Base-by-base conservation (phyloP, 2,113 vertebrate species). In the Sisor rabdophorus region DNA sequence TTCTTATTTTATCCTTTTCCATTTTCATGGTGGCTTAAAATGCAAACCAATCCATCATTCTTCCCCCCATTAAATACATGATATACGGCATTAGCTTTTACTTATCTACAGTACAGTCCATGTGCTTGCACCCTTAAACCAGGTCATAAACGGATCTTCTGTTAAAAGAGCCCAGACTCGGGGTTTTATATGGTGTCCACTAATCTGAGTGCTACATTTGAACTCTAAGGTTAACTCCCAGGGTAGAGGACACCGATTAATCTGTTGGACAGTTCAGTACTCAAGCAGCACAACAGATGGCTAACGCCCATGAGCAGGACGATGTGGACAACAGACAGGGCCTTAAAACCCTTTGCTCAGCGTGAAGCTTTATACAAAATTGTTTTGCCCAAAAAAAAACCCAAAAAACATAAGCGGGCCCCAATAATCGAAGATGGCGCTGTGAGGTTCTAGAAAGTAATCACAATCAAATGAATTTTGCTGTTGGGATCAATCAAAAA, bases 201-300 rank as follows among this genome's bases (percentile, higher is more conserved):
- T 90, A 88, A 91, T 91, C 86, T 87, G 83, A 87, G 83, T 47
- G 76, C 82, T 84, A 78, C 75, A 82, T 88, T 87, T 86, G 88
- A 87, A 88, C 83, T 81, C 74, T 77, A 81, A 85, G 81, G 84
- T 88, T 87, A 83, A 83, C 76, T 75, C 7, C 10, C 65, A 80
- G 73, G 76, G 82, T 84, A 78, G 69, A 76, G 44, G 75, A 61
- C n/a, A 71, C 19, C n/a, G 13, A 36, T 68, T 69, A 74, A 65
- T 68, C 65, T 16, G 15, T 44, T 53, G 11, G 40, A 56, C 55
- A 19, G 53, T 24, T 53, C n/a, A 59, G 63, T 53, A 55, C 56
- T 59, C 19, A 59, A 58, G 72, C 73, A 60, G 52, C 36, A 36
- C 58, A 78, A 32, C 76, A 82, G 71, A 79, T 79, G 80, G 80